Percentiles rank a stretch among this genome's conserved stretches.
phyloP scores from a whole-genome alignment of 2,888 invertebrate genomes.

The Agrotis clavis region DNA sequence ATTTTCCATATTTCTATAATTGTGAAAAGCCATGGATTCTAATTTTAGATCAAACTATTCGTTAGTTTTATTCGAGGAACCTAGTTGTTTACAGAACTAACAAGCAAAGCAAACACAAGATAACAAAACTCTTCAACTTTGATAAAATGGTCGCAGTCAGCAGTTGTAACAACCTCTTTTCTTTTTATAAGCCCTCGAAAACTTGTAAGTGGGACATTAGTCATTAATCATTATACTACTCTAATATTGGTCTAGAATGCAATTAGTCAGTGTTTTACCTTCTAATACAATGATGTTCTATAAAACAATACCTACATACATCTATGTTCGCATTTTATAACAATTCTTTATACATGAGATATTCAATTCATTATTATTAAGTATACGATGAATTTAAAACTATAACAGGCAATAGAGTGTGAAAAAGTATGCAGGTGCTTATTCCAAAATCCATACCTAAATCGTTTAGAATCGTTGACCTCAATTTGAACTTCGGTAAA shows the following conservation, averaged over 20 bases:
- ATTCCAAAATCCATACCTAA: background rate
- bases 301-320: slow-evolving; percentile 2
- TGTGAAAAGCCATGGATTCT: background rate
- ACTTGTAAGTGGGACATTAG: slow-evolving; percentile 3
- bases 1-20: background rate
- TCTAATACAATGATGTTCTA: background rate
- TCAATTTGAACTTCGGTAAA: slow-evolving; percentile 8
- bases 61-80: background rate
- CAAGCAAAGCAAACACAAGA: slow-evolving; percentile 4
- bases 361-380: slow-evolving; percentile 3
- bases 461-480: background rate
- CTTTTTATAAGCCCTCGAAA: slow-evolving; percentile 15
- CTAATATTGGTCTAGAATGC: background rate
- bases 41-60: background rate
- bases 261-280: background rate
- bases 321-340: background rate
- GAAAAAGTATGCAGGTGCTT: background rate
- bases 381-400: slow-evolving; percentile 5
- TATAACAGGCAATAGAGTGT: background rate
- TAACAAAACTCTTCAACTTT: slow-evolving; percentile 22
- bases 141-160: slow-evolving; percentile 18
- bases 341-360: background rate
- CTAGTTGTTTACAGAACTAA: background rate
- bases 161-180: slow-evolving; percentile 25
- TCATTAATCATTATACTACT: background rate